Evolutionary conservation across 2,113 vertebrate species (phyloP), one percentile per base, ranked within the genome.

Genomic region (Osmerus mordax): DNA sequence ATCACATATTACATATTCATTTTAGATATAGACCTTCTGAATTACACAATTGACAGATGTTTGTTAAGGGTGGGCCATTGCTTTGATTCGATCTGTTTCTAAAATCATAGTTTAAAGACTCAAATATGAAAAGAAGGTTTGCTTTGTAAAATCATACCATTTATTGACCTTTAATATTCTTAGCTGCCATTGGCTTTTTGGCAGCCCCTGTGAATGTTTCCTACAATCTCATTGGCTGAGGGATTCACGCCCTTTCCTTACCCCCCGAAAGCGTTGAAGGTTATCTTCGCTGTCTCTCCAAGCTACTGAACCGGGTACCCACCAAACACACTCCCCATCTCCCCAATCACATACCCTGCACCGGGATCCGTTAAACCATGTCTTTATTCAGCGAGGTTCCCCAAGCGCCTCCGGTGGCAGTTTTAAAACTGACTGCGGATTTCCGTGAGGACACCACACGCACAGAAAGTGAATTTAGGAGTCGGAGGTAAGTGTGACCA

Each of bases 381-480:
- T 98, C 96, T 61, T 2, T 95, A 55, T 99, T 98, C 86, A 76
- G 84, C 12, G 89, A 94, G 13, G 95, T 99, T 15, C 95, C 96
- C 0, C 91, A 86, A 73, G 93, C 96, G 0, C 90, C 89, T 3
- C 96, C 97, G 0, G 95, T 99, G 4, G 93, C 94, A 0, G 95
- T 98, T 18, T 98, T 98, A 83, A 96, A 97, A 66, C 93, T 99
- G 58, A 93, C 92, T 0, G 94, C 95, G 0, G 97, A 99, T 76
- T 99, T 98, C 84, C 89, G 94, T 21, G 94, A 94, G 71, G 97
- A 99, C 81, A 60, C 78, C n/a, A 19, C 89, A 95, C 76, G 79
- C 95, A 41, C 90, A 90, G 85, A 99, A 99, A 89, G 96, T 99
- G 91, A 99, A 98, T 66, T 86, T 99, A 54, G 96, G 97, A 77